Evolutionary conservation across 2,888 invertebrate genomes (phyloP).

Genomic region (Drosophila gaucha): DNA sequence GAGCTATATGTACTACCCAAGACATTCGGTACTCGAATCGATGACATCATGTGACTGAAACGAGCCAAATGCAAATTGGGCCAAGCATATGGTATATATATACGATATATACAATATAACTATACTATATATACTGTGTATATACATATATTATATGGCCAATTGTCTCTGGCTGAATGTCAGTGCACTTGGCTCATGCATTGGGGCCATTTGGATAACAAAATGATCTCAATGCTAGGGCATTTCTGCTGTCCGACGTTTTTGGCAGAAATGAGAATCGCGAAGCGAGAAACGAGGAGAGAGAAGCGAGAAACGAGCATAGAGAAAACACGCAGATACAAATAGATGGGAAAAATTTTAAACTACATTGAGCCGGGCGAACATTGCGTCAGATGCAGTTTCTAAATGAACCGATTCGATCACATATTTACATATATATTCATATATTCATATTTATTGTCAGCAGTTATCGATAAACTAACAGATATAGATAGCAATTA

Average conservation of each 20-base stretch:
- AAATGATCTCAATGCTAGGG: conserved; percentile 69
- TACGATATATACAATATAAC: not conserved
- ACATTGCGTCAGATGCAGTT: conserved; percentile 48
- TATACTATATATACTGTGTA: conserved; percentile 18
- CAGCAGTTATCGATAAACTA: conserved; percentile 63
- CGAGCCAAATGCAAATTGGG: conserved; percentile 62
- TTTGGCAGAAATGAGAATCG: conserved; percentile 21
- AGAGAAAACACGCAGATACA: conserved; percentile 31
- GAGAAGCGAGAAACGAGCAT: not conserved
- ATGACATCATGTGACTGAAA: conserved; percentile 57
- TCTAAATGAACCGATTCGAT: conserved; percentile 46
- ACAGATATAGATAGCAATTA: conserved; percentile 48
- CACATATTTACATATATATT: conserved; percentile 18
- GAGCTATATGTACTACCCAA: conserved; percentile 14
- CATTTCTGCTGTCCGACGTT: conserved; percentile 44
- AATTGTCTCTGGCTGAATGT: conserved; percentile 64
- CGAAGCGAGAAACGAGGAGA: not conserved
- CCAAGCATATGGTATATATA: conserved; percentile 34
- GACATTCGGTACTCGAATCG: conserved; percentile 38
- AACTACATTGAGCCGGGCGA: conserved; percentile 28
- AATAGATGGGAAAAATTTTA: conserved; percentile 37
- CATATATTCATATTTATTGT: conserved; percentile 56
- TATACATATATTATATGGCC: conserved; percentile 41
- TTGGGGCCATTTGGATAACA: conserved; percentile 17
- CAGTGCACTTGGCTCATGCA: conserved; percentile 70